Evolutionary conservation across 2,113 vertebrate genomes (phyloP), one percentile per base, ranked within the genome.

Genomic region (Smithornis capensis): DNA sequence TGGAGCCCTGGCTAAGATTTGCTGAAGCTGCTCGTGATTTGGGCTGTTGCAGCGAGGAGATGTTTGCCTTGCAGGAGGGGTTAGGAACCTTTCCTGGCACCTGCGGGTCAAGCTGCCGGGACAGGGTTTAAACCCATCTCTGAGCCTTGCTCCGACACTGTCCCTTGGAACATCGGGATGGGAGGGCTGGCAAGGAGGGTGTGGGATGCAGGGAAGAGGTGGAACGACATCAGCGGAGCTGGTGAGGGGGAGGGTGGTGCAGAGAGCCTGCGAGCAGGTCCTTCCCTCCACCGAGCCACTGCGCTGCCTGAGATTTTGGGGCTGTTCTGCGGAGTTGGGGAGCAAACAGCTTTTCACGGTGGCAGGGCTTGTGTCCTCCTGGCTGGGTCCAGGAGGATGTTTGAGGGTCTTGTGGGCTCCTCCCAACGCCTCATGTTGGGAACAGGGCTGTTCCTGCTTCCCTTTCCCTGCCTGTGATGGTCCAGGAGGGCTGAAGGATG

Each of bases 1-100:
- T 22, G 2, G 14, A 95, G 88, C 60, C 28, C 65, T 19, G 79
- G 76, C 35, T 70, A 74, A 90, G 95, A 85, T 95, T 89, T 93
- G 68, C 94, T 76, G 71, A 35, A 60, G 73, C 81, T 37, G 91
- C 52, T 86, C 3, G 60, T 80, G 88, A 82, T 93, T 90, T 86
- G 91, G 93, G 44, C 69, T 10, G 2, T 42, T 0, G 0, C 0
- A 14, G 27, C 2, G 3, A 47, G 82, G 82, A n/a, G 45, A 5
- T 10, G 29, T 24, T 45, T 16, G 16, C 19, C 22, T 65, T n/a
- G 60, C 28, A 25, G 29, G 6, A 10, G 7, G 63, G n/a, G 6
- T 47, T 92, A 3, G 60, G 50, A 45, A 0, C 37, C 6, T 33
- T 59, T 28, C 9, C 5, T 2, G 5, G 64, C 10, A 57, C 12